Evolutionary conservation across 2,888 invertebrate species (phyloP), one percentile per base, ranked within the genome.

Genomic region (Junonia oenone): DNA sequence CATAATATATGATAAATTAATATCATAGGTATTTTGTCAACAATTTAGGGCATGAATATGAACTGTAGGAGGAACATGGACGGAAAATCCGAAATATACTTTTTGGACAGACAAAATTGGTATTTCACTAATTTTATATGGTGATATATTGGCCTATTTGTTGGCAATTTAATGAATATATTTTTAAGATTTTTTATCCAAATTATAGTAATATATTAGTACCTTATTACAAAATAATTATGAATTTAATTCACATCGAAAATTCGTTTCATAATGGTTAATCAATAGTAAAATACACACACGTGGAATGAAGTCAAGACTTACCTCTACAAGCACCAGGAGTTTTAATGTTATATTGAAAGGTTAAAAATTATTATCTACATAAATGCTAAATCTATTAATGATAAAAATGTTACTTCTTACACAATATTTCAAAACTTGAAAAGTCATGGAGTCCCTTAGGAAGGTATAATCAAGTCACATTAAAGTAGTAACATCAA

Each of bases 311-410:
- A 75, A 81, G 79, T 78, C 81, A 80, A 69, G 69, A 67, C 86
- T 87, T 86, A 88, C 69, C 68, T 71, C 84, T 87, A 88, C 74
- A 88, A 88, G 88, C 88, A 88, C 88, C 88, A 86, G 80, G 83
- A 81, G 73, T 79, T 82, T 77, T 75, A 77, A 75, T 72, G 70
- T 76, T 73, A 71, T 72, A 47, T 40, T 40, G 38, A 19, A 40
- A 40, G 19, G 11, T 40, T 40, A 19, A 11, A 19, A 19, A 51
- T 51, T 54, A 59, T 58, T 43, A 54, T 35, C 61, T 59, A 59
- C 53, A 51, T 57, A 62, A 52, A 55, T 31, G 45, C 58, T 56
- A 57, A 22, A 45, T 48, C 22, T 19, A 48, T 46, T 54, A 59
- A 31, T 31, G 46, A 60, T 31, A 13, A 48, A 9, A 38, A n/a